A percentile compares a stretch with the other conserved stretches of the same genome.
phyloP scores from a whole-genome alignment of 2,888 invertebrate genomes.

The Aphodius granarius region DNA sequence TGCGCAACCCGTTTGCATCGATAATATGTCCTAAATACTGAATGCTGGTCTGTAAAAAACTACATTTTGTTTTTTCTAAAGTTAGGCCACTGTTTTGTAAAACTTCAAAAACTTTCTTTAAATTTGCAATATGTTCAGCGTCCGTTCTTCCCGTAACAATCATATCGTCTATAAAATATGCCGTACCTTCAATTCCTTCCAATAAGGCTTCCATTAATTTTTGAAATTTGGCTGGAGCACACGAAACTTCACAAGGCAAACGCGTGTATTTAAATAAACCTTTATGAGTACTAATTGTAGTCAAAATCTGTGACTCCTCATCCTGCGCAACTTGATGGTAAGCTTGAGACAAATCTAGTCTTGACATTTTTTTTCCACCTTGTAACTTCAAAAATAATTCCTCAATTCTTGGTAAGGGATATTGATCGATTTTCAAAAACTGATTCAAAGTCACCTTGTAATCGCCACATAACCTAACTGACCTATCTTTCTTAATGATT shows the following conservation, averaged over 20 bases:
- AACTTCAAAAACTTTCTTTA: constrained; percentile 21
- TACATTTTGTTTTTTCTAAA: constrained; percentile 29
- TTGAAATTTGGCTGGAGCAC: constrained; percentile 29
- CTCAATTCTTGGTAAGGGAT: constrained; percentile 37
- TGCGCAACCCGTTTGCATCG: constrained; percentile 25
- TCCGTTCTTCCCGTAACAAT: constrained; percentile 14
- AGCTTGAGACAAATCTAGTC: constrained; percentile 30
- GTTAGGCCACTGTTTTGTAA: constrained; percentile 24
- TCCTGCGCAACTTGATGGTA: constrained; percentile 29
- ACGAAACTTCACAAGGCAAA: constrained; percentile 29
- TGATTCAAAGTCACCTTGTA: constrained; percentile 35
- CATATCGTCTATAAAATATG: constrained; percentile 27
- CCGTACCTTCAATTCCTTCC: constrained; percentile 20
- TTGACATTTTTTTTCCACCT: constrained; percentile 32
- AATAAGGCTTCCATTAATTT: constrained; percentile 29
- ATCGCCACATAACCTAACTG: constrained; percentile 34
- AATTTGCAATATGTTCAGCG: neutral
- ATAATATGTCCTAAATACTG: constrained; percentile 30
- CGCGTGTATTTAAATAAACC: constrained; percentile 28
- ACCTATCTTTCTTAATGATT: constrained; percentile 23
- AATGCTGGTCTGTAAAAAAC: constrained; percentile 29
- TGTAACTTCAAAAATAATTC: constrained; percentile 35
- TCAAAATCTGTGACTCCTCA: constrained; percentile 17
- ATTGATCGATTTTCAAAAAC: constrained; percentile 30
- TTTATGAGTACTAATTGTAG: constrained; percentile 29